phyloP scores from a whole-genome alignment of 2,797 vertebrate genomes.

The Melanotaenia maccullochi region DNA sequence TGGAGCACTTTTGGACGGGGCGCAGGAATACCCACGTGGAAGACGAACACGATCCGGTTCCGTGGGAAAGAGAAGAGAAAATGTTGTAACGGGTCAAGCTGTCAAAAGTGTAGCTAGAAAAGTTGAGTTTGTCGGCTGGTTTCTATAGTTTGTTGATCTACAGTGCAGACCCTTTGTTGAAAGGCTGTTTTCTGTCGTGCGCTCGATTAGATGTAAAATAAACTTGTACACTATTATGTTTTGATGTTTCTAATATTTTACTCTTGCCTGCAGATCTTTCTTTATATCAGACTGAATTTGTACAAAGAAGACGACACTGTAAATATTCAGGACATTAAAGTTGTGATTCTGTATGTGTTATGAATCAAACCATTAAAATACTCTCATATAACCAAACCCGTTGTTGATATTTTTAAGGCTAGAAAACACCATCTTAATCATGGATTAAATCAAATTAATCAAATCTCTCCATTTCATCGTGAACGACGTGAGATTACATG shows the following conservation, averaged over 20 bases:
- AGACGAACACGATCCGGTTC: constrained; percentile 83
- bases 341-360: constrained; percentile 61
- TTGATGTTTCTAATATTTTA: constrained; percentile 43
- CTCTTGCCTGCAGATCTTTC: constrained; percentile 25
- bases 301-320: constrained; percentile 41
- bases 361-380: constrained; percentile 59
- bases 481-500: constrained; percentile 21
- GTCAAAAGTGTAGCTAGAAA: constrained; percentile 15
- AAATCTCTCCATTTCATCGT: constrained; percentile 65
- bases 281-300: constrained; percentile 24
- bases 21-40: constrained; percentile 79
- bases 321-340: constrained; percentile 46
- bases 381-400: constrained; percentile 27
- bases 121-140: constrained; percentile 12
- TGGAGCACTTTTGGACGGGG: constrained; percentile 88
- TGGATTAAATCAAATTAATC: constrained; percentile 41
- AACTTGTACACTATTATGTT: constrained; percentile 40
- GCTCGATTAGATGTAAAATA: constrained; percentile 50
- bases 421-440: constrained; percentile 55
- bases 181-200: constrained; percentile 53
- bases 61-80: constrained; percentile 84
- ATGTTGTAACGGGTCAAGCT: constrained; percentile 57
- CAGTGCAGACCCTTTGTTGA: constrained; percentile 36
- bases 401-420: background rate
- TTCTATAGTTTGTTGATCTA: constrained; percentile 34